A percentile compares a stretch with the other conserved stretches of the same genome.
Evolutionary conservation across 2,888 invertebrate species (phyloP).

Genomic region (Troides helena): DNA sequence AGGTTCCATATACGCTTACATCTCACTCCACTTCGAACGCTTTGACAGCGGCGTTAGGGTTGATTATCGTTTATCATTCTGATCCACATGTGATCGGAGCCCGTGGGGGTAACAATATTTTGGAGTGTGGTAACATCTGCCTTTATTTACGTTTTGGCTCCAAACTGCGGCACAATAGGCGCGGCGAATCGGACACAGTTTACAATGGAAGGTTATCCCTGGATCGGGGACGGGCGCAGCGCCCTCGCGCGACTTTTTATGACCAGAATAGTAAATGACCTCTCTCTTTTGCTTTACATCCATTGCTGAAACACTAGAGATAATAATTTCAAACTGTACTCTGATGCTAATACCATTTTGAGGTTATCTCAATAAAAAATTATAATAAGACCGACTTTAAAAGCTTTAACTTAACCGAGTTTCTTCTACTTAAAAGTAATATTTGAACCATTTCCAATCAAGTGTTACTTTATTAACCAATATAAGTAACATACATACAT

Average conservation of each 20-base stretch:
- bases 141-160: constrained; percentile 79
- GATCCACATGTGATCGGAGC: constrained; percentile 36
- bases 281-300: constrained; percentile 42
- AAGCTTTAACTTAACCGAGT: too few species aligned
- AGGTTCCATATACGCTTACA: constrained; percentile 30
- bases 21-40: constrained; percentile 34
- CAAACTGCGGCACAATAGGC: constrained; percentile 72
- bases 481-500: too few species aligned
- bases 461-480: too few species aligned
- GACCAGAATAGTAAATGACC: constrained; percentile 57
- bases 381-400: too few species aligned
- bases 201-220: constrained; percentile 55
- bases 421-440: too few species aligned
- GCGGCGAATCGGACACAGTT: constrained; percentile 64
- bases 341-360: too few species aligned
- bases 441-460: too few species aligned
- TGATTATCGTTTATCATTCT: constrained; percentile 34
- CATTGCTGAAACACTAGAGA: constrained; percentile 27
- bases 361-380: too few species aligned
- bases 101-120: constrained; percentile 48
- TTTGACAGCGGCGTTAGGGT: constrained; percentile 33
- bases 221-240: constrained; percentile 39
- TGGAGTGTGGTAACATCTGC: constrained; percentile 77
- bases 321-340: not conserved
- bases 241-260: constrained; percentile 47